Evolutionary conservation across 2,113 vertebrate genomes (phyloP), one percentile per base, ranked within the genome.

Genomic region (Nymphicus hollandicus): DNA sequence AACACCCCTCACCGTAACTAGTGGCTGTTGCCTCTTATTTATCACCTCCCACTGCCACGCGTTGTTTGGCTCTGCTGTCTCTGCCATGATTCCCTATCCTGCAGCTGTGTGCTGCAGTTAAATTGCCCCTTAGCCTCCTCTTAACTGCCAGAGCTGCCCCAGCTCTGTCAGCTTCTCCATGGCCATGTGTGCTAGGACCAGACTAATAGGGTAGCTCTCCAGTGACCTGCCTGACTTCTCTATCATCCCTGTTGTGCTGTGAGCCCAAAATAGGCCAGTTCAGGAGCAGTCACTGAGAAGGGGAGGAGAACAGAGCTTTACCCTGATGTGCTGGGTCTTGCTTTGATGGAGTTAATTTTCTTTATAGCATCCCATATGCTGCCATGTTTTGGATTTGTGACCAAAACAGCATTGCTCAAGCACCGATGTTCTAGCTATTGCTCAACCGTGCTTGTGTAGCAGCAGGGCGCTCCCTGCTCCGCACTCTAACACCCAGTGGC

Each of bases 141-240:
- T 33, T 39, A 23, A 24, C 0, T 1, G 39, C 39, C 6, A 5
- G 20, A 81, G 64, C 6, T 0, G 20, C 56, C n/a, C 33, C 56
- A 35, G 56, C 22, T 35, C 13, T 58, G 56, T 58, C 33, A 17
- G 53, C 50, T 50, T 41, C 56, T 90, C 39, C 69, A 28, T 72
- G 47, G 78, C 58, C 17, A 3, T 13, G 13, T 17, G 31, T 81
- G 17, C 39, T 29, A 22, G 31, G 12, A 29, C 37, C 24, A 33
- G 56, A 18, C 50, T 39, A 46, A n/a, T 1, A 1, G 28, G 33
- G 9, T 41, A 7, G 17, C 14, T 18, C 9, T 63, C 37, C 47
- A 13, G 35, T 24, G 61, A 33, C 61, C 61, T 41, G 47, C 15
- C 3, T 39, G 33, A 41, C n/a, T 56, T 73, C 41, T 25, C 5